A percentile compares a stretch with the other conserved stretches of the same genome.
Evolutionary conservation across 2,888 invertebrate species (phyloP).

Genomic region (Ceramica pisi): DNA sequence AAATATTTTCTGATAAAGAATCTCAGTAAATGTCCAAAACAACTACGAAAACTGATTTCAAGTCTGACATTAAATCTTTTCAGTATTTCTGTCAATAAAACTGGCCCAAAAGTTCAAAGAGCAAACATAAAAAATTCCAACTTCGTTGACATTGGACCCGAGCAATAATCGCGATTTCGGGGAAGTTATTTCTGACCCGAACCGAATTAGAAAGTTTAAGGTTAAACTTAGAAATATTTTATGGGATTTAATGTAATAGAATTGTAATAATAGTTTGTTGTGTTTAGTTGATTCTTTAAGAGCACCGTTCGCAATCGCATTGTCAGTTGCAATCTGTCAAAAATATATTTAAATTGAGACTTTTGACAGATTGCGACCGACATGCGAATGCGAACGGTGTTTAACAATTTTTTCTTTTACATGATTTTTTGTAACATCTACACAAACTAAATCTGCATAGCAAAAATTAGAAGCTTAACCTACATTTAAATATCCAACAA

Average conservation of each 20-base stretch:
- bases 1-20: background rate
- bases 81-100: constrained; percentile 8
- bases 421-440: too few species aligned
- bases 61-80: background rate
- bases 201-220: background rate
- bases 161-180: constrained; percentile 28
- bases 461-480: too few species aligned
- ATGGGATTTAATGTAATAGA: background rate
- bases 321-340: too few species aligned
- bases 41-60: constrained; percentile 23
- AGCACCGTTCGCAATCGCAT: too few species aligned
- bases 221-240: constrained; percentile 3
- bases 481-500: too few species aligned
- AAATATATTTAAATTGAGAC: too few species aligned
- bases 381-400: too few species aligned
- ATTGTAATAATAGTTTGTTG: background rate
- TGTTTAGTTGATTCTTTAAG: too few species aligned
- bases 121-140: constrained; percentile 23
- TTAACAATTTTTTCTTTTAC: too few species aligned
- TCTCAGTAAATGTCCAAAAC: background rate
- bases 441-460: too few species aligned
- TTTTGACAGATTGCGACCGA: too few species aligned
- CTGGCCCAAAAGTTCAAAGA: constrained; percentile 21
- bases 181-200: constrained; percentile 2
- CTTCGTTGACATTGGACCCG: constrained; percentile 15